phyloP scores from a whole-genome alignment of 2,888 invertebrate species.

The Holacanthella duospinosa region DNA sequence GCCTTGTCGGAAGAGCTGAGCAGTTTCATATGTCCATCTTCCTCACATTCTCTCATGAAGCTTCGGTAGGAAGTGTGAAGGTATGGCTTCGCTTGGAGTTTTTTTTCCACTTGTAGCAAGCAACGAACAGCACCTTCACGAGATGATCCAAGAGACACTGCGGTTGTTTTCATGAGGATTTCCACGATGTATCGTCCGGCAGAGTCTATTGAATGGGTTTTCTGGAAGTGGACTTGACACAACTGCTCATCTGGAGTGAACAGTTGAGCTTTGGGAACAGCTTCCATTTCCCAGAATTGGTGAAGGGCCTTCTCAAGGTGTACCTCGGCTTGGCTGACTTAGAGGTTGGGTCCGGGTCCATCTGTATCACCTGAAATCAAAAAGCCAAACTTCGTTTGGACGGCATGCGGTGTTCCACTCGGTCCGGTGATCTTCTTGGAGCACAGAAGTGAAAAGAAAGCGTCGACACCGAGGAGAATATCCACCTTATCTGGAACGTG shows the following conservation, averaged over 20 bases:
- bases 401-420: slow-evolving; percentile 9
- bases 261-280: not conserved
- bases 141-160: slow-evolving; percentile 26
- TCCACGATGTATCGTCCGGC: slow-evolving; percentile 17
- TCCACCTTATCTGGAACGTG: not conserved
- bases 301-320: slow-evolving; percentile 5
- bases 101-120: slow-evolving; percentile 27
- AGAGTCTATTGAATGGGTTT: slow-evolving; percentile 1
- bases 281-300: slow-evolving; percentile 20
- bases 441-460: not conserved
- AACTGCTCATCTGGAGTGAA: slow-evolving; percentile 12
- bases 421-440: not conserved
- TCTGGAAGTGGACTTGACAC: slow-evolving; percentile 16
- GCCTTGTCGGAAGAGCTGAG: slow-evolving; percentile 9
- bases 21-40: slow-evolving; percentile 30
- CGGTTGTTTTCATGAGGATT: slow-evolving; percentile 12
- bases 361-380: not conserved
- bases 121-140: slow-evolving; percentile 20
- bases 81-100: slow-evolving; percentile 15
- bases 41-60: slow-evolving; percentile 33
- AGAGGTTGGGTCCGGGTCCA: not conserved
- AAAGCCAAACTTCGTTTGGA: slow-evolving; percentile 1
- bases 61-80: slow-evolving; percentile 20
- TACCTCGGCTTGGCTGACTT: not conserved
- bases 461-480: not conserved